These are phyloP conservation scores for Sericinus montela DNA, from an alignment of 2,888 invertebrate species.

Conservation along the genomic window DNA sequence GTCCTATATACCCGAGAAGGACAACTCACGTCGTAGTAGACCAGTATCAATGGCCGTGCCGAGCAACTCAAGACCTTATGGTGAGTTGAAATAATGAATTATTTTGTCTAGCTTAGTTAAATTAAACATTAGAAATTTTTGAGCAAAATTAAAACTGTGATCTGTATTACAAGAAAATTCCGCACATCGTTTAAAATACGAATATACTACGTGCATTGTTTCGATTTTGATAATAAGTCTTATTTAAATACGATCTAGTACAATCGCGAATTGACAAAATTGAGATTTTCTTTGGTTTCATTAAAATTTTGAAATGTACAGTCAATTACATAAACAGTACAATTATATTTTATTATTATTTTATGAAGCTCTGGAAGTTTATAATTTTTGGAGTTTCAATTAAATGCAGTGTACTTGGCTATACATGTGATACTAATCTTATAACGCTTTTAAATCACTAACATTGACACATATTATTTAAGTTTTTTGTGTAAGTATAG, in stretches of 20 bases:
- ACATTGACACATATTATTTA: conserved; percentile 26
- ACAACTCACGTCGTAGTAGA: conserved; percentile 57
- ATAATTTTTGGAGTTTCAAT: background rate
- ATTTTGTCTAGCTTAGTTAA: background rate
- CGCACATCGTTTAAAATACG: background rate
- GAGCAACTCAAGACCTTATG: conserved; percentile 54
- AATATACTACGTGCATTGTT: too few species aligned
- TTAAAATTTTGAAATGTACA: background rate
- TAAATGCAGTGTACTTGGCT: background rate
- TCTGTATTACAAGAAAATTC: background rate
- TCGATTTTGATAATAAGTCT: too few species aligned
- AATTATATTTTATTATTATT: too few species aligned
- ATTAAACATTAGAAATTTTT: background rate
- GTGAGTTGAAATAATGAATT: conserved; percentile 35
- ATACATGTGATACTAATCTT: background rate
- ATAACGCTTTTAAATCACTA: conserved; percentile 14
- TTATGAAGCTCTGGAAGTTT: too few species aligned
- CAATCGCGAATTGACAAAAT: background rate
- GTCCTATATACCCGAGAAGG: conserved; percentile 82
- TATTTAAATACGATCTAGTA: too few species aligned
- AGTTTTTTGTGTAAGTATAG: conserved; percentile 15
- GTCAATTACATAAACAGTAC: background rate
- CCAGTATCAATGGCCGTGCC: conserved; percentile 70
- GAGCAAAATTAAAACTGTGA: background rate
- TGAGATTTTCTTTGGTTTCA: background rate